Percentiles rank a stretch among this genome's conserved stretches.
Evolutionary conservation across 2,888 invertebrate species (phyloP).

Genomic region (Vannuccia rotundouncinata): DNA sequence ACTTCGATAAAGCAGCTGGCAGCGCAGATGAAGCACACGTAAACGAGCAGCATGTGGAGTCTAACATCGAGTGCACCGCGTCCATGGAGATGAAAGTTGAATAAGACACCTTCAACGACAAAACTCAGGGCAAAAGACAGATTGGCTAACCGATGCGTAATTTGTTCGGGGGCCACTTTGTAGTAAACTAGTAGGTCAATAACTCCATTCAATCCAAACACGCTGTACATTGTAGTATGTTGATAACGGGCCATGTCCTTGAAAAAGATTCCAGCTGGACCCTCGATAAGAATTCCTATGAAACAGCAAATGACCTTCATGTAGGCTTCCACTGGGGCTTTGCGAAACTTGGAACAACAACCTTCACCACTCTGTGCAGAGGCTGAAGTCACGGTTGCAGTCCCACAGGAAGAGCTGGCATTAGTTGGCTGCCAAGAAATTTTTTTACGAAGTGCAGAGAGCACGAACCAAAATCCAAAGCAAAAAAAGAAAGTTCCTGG

Average conservation of each 20-base stretch:
- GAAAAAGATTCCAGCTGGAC: not conserved
- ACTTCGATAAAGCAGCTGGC: not conserved
- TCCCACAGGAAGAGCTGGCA: not conserved
- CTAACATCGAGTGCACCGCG: conserved; percentile 51
- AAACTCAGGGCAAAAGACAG: conserved; percentile 50
- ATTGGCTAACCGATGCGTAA: not conserved
- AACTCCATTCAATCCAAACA: conserved; percentile 57
- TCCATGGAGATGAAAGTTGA: conserved; percentile 59
- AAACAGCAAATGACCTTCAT: not conserved
- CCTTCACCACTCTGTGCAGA: not conserved
- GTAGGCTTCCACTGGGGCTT: not conserved
- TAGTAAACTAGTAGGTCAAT: conserved; percentile 55
- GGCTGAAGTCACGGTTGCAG: not conserved
- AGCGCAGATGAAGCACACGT: conserved; percentile 41
- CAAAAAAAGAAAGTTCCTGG: not conserved
- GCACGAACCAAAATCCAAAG: not conserved
- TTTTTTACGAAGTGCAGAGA: too few species aligned
- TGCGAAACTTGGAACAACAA: not conserved
- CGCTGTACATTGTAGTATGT: conserved; percentile 60
- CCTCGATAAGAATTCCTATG: not conserved
- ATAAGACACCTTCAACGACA: conserved; percentile 57
- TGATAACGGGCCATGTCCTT: conserved; percentile 44
- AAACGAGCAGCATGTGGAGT: conserved; percentile 58
- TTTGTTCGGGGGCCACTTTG: conserved; percentile 44
- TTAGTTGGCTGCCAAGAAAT: not conserved